Conservation (phyloP, 1,140 invertebrate species). For the Drosophila ogumai region DNA sequence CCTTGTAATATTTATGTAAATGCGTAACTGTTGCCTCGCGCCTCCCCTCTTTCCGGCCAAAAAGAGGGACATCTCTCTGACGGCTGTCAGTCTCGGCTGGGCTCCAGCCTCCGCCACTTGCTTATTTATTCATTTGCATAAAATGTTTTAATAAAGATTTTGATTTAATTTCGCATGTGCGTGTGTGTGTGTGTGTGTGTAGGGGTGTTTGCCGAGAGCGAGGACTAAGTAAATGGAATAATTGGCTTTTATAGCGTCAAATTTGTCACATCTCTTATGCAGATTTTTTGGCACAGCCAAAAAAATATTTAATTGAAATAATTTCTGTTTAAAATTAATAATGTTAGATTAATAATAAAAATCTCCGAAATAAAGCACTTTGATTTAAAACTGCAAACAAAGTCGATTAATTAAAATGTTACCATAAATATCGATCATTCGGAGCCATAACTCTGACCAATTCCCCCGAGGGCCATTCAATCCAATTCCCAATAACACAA, state of each 20-base stretch:
- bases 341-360: too few relatives aligned
- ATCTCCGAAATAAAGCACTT: too few relatives aligned
- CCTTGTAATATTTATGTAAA: conserved; percentile 80
- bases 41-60: neutral
- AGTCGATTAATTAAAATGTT: conserved; percentile 5
- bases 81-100: conserved; percentile 15
- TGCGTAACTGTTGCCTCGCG: conserved; percentile 62
- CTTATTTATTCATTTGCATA: conserved; percentile 80
- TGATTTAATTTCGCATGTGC: conserved; percentile 63
- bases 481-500: conserved; percentile 14
- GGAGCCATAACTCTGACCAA: neutral
- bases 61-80: conserved; percentile 4
- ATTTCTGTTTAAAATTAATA: neutral
- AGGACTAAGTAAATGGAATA: conserved; percentile 45
- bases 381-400: too few relatives aligned
- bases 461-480: conserved; percentile 12
- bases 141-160: conserved; percentile 78
- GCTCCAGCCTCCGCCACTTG: conserved; percentile 41
- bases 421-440: conserved; percentile 4
- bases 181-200: conserved; percentile 7
- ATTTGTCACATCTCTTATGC: conserved; percentile 44
- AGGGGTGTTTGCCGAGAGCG: conserved; percentile 4
- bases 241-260: conserved; percentile 44
- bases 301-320: conserved; percentile 13
- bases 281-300: conserved; percentile 9